Evolutionary conservation across 2,888 invertebrate species (phyloP), one percentile per base, ranked within the genome.

Genomic region (Agrochola circellaris): DNA sequence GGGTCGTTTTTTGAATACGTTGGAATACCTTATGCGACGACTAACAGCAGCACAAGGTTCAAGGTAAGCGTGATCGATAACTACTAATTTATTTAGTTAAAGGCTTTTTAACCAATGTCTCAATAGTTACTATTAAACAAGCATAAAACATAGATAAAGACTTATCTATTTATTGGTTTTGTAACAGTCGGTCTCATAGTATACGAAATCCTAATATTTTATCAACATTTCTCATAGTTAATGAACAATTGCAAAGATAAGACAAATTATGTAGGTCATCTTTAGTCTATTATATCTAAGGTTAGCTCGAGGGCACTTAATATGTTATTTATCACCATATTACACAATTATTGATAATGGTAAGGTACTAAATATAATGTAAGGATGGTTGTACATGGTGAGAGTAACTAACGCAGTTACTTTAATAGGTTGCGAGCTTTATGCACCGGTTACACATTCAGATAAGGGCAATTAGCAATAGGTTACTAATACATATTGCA

Each of bases 21-120:
- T 17, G 96, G 96, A 13, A 95, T 96, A 82, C 96, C 96, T 6
- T 96, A 96, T 72, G 96, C 94, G 20, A 93, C 93, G 4, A 90
- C 92, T 34, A 94, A 94, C 74, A 93, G 90, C 65, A 93, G 88
- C 58, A 93, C 91, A 54, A 91, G 95, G 86, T 96, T 96, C 90
- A 93, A 95, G 94, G 96, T 96, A 77, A 87, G 90, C 87, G 75
- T 85, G 77, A 13, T 67, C 38, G 51, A 75, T 65, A 75, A 26
- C 51, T 60, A 23, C 20, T 34, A 34, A 20, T 42, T 69, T 71
- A 48, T 48, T 68, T 51, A 69, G 38, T 61, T 38, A 34, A 30
- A 13, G 9, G 11, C 0, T 9, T 75, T 83, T 71, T 26, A 48
- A 58, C 38, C 8, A 7, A 45, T 38, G 45, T 8, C 9, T 30